These are phyloP conservation scores for Marcusenius ussheri DNA, from an alignment of 2,113 vertebrate species.

Conservation along the genomic window DNA sequence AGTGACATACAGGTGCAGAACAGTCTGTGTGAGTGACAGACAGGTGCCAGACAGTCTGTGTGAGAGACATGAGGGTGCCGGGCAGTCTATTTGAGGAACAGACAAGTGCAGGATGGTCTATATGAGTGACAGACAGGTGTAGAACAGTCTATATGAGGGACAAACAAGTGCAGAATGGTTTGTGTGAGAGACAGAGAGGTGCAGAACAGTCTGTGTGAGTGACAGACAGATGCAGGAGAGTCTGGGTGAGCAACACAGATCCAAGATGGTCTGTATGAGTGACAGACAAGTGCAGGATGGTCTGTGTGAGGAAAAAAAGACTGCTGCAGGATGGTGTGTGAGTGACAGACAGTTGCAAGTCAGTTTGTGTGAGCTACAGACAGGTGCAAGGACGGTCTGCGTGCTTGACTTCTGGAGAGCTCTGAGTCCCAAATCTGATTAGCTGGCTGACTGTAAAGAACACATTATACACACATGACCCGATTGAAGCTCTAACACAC, in stretches of 20 bases:
- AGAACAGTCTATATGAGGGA: background rate
- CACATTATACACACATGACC: background rate
- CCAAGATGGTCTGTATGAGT: background rate
- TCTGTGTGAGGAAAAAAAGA: background rate
- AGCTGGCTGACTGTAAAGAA: background rate
- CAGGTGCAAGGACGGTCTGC: background rate
- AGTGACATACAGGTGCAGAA: background rate
- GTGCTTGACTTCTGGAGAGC: background rate
- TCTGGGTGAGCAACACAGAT: background rate
- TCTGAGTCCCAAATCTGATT: background rate
- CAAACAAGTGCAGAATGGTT: background rate
- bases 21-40: background rate
- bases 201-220: background rate
- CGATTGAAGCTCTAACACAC: background rate
- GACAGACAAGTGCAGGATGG: background rate
- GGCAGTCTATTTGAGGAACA: background rate
- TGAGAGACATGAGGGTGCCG: background rate
- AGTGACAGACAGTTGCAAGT: background rate
- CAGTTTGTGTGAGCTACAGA: background rate
- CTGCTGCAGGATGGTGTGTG: background rate
- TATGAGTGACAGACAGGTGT: background rate
- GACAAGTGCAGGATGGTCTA: background rate
- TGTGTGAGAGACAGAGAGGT: background rate
- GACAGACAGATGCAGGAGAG: background rate
- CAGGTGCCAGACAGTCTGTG: too few species aligned